Conservation (phyloP, 2,888 invertebrate species). For the Helicoverpa assulta region DNA sequence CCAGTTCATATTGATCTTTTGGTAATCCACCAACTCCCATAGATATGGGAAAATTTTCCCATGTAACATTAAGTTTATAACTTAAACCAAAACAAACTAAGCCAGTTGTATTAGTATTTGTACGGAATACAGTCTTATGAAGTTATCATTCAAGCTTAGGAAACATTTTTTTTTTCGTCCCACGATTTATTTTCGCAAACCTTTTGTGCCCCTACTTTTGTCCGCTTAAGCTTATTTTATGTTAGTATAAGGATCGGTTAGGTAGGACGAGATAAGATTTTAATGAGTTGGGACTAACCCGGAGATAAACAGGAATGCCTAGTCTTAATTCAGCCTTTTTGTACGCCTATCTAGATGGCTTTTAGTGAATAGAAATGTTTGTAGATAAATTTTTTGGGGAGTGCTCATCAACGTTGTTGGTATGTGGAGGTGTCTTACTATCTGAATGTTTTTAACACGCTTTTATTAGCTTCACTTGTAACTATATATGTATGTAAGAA, state of each 20-base stretch:
- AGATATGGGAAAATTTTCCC: no score
- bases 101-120: conserved; percentile 55
- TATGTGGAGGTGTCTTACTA: not conserved
- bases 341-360: not conserved
- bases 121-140: conserved; percentile 58
- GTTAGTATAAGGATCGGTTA: conserved; percentile 17
- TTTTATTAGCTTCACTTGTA: no score
- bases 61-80: not conserved
- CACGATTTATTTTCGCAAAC: conserved; percentile 46
- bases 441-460: not conserved
- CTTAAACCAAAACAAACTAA: conserved; percentile 33
- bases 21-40: no score
- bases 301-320: conserved; percentile 22
- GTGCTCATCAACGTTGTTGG: not conserved
- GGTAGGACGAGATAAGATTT: conserved; percentile 34
- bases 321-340: conserved; percentile 41
- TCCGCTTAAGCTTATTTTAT: conserved; percentile 48
- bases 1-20: no score
- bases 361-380: conserved; percentile 4
- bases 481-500: no score
- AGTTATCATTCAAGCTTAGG: conserved; percentile 66
- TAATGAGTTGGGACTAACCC: conserved; percentile 28
- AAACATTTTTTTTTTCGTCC: conserved; percentile 53
- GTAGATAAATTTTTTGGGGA: not conserved
- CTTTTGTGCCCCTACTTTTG: conserved; percentile 46